A percentile compares a stretch with the other conserved stretches of the same genome.
Evolutionary conservation across 2,888 invertebrate genomes (phyloP).

Genomic region (Sipha maydis): DNA sequence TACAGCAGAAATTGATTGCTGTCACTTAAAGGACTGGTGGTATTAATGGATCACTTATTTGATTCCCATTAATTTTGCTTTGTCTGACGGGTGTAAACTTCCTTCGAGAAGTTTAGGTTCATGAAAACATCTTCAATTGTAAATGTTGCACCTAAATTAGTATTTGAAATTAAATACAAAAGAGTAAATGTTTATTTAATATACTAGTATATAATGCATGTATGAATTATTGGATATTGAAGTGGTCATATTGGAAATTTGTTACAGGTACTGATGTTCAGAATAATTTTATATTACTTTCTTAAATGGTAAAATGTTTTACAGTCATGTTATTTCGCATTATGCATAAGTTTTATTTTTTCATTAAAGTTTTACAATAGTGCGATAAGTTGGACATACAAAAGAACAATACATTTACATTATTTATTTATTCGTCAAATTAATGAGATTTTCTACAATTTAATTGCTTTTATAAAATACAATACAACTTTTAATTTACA

Average conservation of each 20-base stretch:
- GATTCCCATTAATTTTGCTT: background rate
- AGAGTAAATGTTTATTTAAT: background rate
- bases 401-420: background rate
- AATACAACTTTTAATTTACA: background rate
- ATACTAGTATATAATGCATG: background rate
- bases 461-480: background rate
- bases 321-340: background rate
- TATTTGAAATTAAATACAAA: background rate
- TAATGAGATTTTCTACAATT: background rate
- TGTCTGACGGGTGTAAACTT: background rate
- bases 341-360: background rate
- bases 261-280: background rate
- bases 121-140: background rate
- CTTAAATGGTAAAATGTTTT: background rate
- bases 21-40: background rate
- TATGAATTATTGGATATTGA: background rate
- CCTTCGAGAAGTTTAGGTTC: background rate
- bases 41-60: background rate
- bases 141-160: background rate
- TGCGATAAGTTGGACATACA: background rate
- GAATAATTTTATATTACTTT: background rate
- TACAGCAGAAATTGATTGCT: background rate
- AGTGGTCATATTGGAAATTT: background rate
- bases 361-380: background rate
- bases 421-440: background rate